Conservation (phyloP, 2,888 invertebrate genomes). For the Nemoura dubitans region DNA sequence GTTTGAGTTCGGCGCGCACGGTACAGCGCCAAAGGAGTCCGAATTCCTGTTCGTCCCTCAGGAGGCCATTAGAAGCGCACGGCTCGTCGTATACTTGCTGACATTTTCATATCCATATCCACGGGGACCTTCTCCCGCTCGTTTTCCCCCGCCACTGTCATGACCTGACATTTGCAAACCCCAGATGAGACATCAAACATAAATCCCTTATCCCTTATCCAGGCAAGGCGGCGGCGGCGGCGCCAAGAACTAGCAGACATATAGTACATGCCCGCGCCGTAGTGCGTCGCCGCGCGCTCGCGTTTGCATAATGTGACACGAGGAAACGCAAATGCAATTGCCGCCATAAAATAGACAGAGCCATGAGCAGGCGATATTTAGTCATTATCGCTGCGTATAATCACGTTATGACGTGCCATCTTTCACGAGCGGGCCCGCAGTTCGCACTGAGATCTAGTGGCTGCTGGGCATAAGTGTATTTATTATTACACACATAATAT, state of each 20-base stretch:
- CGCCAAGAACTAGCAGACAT: slow-evolving; percentile 30
- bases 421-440: neutral
- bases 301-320: slow-evolving; percentile 39
- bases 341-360: neutral
- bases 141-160: slow-evolving; percentile 38
- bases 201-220: slow-evolving; percentile 43
- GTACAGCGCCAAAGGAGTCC: neutral
- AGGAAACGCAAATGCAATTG: neutral
- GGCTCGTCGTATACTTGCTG: slow-evolving; percentile 44
- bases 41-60: slow-evolving; percentile 36
- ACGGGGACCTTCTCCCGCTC: slow-evolving; percentile 39
- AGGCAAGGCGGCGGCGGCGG: neutral
- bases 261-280: slow-evolving; percentile 3
- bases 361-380: neutral
- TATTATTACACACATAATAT: neutral
- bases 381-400: slow-evolving; percentile 38
- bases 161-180: slow-evolving; percentile 49
- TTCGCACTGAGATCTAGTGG: neutral
- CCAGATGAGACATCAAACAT: slow-evolving; percentile 46
- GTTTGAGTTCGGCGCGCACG: neutral
- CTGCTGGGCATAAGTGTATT: neutral
- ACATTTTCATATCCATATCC: slow-evolving; percentile 46
- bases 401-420: slow-evolving; percentile 23
- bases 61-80: slow-evolving; percentile 47
- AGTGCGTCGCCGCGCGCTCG: too few species aligned